Evolutionary conservation across 2,113 vertebrate species (phyloP).

Genomic region (Corydoras sp.): DNA sequence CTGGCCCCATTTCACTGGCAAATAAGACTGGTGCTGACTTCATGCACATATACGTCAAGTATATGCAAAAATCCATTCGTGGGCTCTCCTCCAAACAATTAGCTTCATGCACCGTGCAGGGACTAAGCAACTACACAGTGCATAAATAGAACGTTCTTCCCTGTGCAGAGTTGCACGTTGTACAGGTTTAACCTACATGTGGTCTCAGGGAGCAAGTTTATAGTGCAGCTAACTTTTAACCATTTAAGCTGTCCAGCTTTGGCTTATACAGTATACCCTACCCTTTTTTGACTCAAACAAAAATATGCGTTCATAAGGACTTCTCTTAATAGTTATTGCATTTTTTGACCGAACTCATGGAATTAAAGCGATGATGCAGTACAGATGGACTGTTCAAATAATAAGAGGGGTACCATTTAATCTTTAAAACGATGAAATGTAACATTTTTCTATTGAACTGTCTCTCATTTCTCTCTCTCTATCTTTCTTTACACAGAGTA

Average conservation of each 20-base stretch:
- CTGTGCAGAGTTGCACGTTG: slow-evolving; percentile 13
- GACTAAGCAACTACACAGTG: neutral
- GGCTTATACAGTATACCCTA: too few relatives aligned
- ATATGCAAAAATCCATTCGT: slow-evolving; percentile 20
- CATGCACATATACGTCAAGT: slow-evolving; percentile 18
- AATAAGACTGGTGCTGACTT: slow-evolving; percentile 24
- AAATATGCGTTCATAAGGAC: neutral
- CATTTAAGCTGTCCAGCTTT: too few relatives aligned
- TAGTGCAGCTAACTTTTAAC: slow-evolving; percentile 16
- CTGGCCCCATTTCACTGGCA: slow-evolving; percentile 10
- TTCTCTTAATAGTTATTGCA: neutral
- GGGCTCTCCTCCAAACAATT: neutral
- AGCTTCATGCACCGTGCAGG: neutral
- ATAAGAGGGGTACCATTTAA: too few relatives aligned
- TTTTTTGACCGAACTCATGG: slow-evolving; percentile 10
- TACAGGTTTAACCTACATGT: slow-evolving; percentile 21
- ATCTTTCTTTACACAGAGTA: too few relatives aligned
- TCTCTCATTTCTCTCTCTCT: too few relatives aligned
- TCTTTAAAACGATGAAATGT: too few relatives aligned
- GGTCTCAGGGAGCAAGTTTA: slow-evolving; percentile 36
- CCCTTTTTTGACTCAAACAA: too few relatives aligned
- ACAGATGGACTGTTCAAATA: slow-evolving; percentile 17
- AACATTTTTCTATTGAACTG: too few relatives aligned
- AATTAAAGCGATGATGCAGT: slow-evolving; percentile 17
- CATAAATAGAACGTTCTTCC: slow-evolving; percentile 22